Conservation (phyloP, 2,113 vertebrate genomes). For the Fregata magnificens region DNA sequence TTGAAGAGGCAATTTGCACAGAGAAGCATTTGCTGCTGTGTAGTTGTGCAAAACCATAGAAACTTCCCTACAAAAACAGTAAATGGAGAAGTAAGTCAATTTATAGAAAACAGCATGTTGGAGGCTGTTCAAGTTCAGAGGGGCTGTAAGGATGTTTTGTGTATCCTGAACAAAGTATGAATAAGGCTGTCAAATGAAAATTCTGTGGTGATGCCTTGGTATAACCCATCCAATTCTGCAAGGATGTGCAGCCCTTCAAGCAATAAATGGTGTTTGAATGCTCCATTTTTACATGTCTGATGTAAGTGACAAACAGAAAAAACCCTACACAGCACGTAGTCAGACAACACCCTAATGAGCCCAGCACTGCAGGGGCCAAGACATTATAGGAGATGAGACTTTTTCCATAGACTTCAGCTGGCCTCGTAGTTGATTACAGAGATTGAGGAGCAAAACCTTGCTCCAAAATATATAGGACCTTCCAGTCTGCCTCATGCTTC, state of each 20-base stretch:
- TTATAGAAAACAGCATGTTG: background rate
- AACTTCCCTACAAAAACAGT: background rate
- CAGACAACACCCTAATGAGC: background rate
- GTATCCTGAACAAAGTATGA: background rate
- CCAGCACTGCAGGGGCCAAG: background rate
- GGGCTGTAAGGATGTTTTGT: background rate
- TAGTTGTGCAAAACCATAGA: background rate
- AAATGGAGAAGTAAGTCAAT: background rate
- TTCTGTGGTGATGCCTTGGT: fast-evolving
- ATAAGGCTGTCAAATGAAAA: background rate
- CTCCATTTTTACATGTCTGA: background rate
- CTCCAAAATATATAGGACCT: background rate
- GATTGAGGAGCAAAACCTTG: background rate
- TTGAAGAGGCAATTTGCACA: background rate
- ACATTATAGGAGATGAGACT: background rate
- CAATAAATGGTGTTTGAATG: background rate
- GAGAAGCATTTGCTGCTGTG: background rate
- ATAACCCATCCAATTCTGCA: background rate
- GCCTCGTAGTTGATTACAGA: background rate
- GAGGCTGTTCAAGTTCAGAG: background rate
- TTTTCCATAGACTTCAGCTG: background rate
- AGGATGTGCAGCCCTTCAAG: background rate
- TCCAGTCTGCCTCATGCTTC: background rate
- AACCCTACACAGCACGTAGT: fast-evolving
- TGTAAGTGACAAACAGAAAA: background rate